Evolutionary conservation across 2,888 invertebrate species (phyloP).

Genomic region (Vandiemenella viatica): DNA sequence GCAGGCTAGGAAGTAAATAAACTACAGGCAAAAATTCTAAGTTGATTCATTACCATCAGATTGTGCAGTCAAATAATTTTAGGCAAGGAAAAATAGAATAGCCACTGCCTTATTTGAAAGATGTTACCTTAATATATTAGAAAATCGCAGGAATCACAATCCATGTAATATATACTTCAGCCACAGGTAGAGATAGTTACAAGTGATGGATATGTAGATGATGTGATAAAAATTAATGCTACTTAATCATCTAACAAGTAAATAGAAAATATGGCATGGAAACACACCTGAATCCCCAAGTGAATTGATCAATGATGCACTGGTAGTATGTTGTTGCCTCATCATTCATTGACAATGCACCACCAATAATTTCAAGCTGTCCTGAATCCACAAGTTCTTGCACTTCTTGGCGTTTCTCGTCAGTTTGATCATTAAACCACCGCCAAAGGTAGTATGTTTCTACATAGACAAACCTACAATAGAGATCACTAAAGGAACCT

Average conservation of each 20-base stretch:
- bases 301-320: neutral
- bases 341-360: neutral
- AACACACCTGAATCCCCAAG: neutral
- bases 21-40: too few species aligned
- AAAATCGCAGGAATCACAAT: too few species aligned
- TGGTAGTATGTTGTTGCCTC: neutral
- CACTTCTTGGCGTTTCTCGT: neutral
- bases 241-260: neutral
- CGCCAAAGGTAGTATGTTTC: neutral
- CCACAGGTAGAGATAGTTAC: too few species aligned
- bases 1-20: too few species aligned
- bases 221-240: neutral
- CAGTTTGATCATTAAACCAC: neutral
- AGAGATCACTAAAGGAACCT: too few species aligned
- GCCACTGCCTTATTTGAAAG: too few species aligned
- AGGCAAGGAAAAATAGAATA: too few species aligned
- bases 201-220: too few species aligned
- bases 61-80: too few species aligned
- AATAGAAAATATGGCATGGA: neutral
- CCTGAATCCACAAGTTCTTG: neutral
- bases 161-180: too few species aligned
- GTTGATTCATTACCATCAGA: too few species aligned
- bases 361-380: neutral
- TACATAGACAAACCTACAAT: neutral
- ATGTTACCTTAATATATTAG: too few species aligned